A percentile compares a stretch with the other conserved stretches of the same genome.
These are phyloP conservation scores for Nesogale talazaci DNA, from an alignment of 2,113 vertebrate genomes.

Conservation along the genomic window DNA sequence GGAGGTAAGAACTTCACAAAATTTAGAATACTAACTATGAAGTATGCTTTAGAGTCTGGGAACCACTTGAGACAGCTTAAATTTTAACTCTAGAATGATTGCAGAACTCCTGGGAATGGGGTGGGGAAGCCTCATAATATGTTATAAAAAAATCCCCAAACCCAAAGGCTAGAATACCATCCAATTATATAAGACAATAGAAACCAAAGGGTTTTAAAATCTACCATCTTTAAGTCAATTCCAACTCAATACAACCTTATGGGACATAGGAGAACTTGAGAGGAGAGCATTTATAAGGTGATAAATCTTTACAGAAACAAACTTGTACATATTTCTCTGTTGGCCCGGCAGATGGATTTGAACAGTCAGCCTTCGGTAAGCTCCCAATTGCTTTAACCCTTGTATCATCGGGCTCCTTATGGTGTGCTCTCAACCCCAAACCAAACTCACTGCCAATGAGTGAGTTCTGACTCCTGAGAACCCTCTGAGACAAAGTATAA, in stretches of 20 bases:
- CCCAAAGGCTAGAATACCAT: background rate
- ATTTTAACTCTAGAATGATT: background rate
- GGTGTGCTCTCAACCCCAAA: too few relatives aligned
- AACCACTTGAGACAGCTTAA: background rate
- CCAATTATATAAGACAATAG: background rate
- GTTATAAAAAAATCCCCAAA: too few relatives aligned
- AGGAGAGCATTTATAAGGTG: background rate
- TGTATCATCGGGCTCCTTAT: background rate
- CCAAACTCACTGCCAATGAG: too few relatives aligned
- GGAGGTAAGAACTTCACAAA: slow-evolving; percentile 5
- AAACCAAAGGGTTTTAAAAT: slow-evolving; percentile 1
- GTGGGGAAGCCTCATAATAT: too few relatives aligned
- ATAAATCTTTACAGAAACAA: background rate
- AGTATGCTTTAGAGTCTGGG: background rate
- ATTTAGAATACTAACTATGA: slow-evolving; percentile 5
- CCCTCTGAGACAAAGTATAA: too few relatives aligned
- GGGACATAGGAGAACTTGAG: background rate
- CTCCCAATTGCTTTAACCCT: background rate
- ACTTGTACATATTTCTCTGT: background rate
- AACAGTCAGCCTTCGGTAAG: background rate
- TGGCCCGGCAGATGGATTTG: background rate
- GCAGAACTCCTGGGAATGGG: background rate
- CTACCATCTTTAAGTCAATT: background rate
- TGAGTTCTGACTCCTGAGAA: too few relatives aligned
- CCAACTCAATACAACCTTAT: background rate